These are phyloP conservation scores for Circaetus cinerascens DNA, from an alignment of 2,113 vertebrate genomes.

Conservation along the genomic window DNA sequence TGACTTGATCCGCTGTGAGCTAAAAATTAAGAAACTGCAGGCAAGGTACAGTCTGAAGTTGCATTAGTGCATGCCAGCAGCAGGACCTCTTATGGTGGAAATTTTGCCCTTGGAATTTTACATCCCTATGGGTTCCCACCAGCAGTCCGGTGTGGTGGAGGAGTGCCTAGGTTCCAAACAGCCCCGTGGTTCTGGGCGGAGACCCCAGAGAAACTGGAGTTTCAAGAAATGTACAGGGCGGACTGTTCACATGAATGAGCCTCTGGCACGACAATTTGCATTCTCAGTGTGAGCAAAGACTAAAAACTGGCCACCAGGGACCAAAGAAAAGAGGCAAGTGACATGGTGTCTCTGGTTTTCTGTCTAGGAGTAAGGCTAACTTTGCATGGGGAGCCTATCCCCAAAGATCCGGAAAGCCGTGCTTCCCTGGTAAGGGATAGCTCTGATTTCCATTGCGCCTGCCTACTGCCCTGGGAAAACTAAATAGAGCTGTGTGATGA, in stretches of 20 bases:
- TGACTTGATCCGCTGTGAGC: not conserved
- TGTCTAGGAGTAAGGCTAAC: not conserved
- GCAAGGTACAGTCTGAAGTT: not conserved
- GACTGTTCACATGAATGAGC: not conserved
- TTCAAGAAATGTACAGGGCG: not conserved
- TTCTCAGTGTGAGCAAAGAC: not conserved
- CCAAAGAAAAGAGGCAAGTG: not conserved
- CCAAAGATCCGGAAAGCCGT: accelerated
- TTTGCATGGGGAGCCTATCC: not conserved
- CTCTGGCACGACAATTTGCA: not conserved
- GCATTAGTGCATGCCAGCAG: not conserved
- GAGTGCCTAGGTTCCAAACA: not conserved
- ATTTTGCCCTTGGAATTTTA: not conserved
- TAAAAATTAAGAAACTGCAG: not conserved
- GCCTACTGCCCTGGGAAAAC: not conserved
- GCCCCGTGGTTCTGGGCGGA: not conserved
- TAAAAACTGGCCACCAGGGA: not conserved
- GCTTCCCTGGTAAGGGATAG: not conserved
- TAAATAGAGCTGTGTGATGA: conserved; percentile 4
- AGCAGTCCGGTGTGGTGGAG: not conserved
- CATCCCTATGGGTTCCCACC: not conserved
- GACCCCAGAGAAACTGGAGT: not conserved
- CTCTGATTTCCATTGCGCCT: not conserved
- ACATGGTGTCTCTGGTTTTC: not conserved
- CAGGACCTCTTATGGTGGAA: not conserved